phyloP scores from a whole-genome alignment of 1,140 invertebrate genomes.

The Eulimnadia texana region DNA sequence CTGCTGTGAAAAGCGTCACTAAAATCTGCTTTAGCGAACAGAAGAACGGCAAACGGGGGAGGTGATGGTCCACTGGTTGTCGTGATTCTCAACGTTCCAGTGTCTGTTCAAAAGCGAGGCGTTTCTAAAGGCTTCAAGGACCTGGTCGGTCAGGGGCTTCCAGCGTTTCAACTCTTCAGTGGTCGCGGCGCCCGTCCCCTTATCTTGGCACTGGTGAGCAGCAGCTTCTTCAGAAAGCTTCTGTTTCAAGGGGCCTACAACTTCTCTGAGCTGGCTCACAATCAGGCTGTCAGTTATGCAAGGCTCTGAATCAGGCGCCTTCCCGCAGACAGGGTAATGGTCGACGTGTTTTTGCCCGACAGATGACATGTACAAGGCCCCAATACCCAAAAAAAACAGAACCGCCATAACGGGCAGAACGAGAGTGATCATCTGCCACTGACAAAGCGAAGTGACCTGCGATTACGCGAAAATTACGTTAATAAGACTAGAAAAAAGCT shows the following conservation, averaged over 20 bases:
- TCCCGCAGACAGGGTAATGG: not conserved
- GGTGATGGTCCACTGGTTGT: not conserved
- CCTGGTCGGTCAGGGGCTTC: not conserved
- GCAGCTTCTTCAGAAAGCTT: not conserved
- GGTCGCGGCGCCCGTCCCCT: not conserved
- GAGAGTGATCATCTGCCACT: conserved; percentile 11
- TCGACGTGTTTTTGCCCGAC: not conserved
- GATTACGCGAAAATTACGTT: no score
- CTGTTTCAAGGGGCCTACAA: not conserved
- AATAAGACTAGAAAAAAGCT: not conserved
- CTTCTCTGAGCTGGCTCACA: not conserved
- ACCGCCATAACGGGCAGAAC: conserved; percentile 9
- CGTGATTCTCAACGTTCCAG: not conserved
- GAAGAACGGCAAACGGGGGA: not conserved
- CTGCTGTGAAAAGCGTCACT: not conserved
- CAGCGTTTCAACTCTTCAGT: not conserved
- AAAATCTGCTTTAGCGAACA: conserved; percentile 1
- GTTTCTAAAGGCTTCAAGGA: not conserved
- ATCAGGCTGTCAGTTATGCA: no score
- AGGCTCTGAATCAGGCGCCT: not conserved
- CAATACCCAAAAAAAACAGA: conserved; percentile 9
- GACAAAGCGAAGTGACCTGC: not conserved
- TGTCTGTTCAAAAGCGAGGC: not conserved
- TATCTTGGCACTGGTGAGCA: not conserved
- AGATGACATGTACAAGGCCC: conserved; percentile 2